phyloP scores from a whole-genome alignment of 2,797 vertebrate genomes.

The Catamblyrhynchus diadema region DNA sequence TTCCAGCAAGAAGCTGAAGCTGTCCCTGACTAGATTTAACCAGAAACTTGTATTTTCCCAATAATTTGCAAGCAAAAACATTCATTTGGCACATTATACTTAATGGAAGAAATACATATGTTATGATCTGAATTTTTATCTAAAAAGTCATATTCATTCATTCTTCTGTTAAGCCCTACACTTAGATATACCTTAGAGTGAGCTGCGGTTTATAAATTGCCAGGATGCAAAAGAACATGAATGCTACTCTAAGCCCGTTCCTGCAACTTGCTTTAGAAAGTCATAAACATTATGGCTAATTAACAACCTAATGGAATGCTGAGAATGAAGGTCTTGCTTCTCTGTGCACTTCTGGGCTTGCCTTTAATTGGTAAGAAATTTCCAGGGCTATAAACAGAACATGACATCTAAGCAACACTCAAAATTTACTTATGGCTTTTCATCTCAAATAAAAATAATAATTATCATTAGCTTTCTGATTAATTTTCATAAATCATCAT shows the following conservation, averaged over 20 bases:
- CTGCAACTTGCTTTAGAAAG: constrained; percentile 17
- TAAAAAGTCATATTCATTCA: background rate
- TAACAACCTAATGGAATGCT: constrained; percentile 7
- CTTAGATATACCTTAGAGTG: background rate
- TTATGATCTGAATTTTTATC: background rate
- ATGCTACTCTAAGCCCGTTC: background rate
- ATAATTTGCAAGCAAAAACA: background rate
- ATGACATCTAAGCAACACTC: background rate
- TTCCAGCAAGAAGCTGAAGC: background rate
- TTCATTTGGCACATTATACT: background rate
- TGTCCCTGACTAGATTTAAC: background rate
- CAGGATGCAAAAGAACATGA: background rate
- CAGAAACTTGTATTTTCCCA: background rate
- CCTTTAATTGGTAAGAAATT: constrained; percentile 34
- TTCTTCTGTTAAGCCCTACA: background rate
- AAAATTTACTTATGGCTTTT: constrained; percentile 7
- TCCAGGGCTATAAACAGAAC: constrained; percentile 9
- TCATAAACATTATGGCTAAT: constrained; percentile 44
- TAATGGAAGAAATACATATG: background rate
- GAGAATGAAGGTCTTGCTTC: constrained; percentile 43
- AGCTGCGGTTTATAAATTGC: background rate
- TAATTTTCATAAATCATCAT: background rate
- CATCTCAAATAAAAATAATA: background rate
- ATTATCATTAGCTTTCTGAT: background rate
- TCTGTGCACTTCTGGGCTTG: background rate